Conservation (phyloP, 1,140 invertebrate genomes). For the Leptoteleia sp. region DNA sequence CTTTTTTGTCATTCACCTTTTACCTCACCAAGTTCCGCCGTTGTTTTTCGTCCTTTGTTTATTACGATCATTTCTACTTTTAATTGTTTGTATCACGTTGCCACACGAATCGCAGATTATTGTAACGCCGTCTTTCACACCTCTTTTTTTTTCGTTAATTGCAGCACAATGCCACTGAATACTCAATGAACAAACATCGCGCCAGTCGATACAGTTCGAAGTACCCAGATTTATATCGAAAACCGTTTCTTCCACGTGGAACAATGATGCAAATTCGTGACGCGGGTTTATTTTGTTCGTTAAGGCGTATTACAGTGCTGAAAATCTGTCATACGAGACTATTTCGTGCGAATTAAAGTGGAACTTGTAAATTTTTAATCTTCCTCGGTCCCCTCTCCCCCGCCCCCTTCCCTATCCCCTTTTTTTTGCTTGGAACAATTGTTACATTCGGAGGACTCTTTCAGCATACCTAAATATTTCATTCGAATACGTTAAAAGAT, state of each 20-base stretch:
- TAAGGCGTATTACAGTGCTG: conserved; percentile 30
- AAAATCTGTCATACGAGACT: conserved; percentile 44
- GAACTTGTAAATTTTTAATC: conserved; percentile 54
- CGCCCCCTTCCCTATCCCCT: no score
- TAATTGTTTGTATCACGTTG: conserved; percentile 22
- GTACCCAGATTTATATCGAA: conserved; percentile 30
- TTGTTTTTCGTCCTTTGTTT: conserved; percentile 1
- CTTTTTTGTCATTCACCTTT: conserved; percentile 18
- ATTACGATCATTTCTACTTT: no score
- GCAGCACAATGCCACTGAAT: conserved; percentile 32
- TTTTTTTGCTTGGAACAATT: conserved; percentile 34
- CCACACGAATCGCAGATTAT: conserved; percentile 29
- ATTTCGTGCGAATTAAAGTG: conserved; percentile 46
- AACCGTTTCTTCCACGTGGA: conserved; percentile 24
- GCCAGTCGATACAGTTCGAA: conserved; percentile 24
- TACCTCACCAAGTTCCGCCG: not conserved
- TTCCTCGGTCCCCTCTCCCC: no score
- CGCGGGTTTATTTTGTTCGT: conserved; percentile 51
- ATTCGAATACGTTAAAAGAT: conserved; percentile 13
- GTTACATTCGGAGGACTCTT: conserved; percentile 17
- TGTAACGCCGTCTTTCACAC: conserved; percentile 47
- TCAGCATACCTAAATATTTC: conserved; percentile 16
- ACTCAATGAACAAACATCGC: conserved; percentile 32
- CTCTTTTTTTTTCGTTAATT: conserved; percentile 47
- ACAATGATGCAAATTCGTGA: conserved; percentile 53